These are phyloP conservation scores for Amblyopsis rosae DNA, from an alignment of 2,113 vertebrate species.

Conservation along the genomic window DNA sequence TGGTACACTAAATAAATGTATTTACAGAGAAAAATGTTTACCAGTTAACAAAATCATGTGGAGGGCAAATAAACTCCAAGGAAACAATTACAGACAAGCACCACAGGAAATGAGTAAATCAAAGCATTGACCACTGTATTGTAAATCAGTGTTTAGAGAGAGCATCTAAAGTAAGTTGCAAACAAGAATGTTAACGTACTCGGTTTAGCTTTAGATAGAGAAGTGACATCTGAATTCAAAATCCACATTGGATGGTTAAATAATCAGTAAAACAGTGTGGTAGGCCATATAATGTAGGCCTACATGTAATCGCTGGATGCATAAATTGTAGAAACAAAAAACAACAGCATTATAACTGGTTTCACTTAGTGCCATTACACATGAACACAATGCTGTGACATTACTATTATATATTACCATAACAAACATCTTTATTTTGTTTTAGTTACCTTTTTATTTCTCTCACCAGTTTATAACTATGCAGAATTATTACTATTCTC, in stretches of 20 bases:
- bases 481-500: no score
- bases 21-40: conserved; percentile 33
- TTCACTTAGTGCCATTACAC: no score
- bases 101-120: conserved; percentile 68
- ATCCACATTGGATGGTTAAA: neutral
- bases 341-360: no score
- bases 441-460: no score
- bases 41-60: conserved; percentile 24
- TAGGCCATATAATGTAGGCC: no score
- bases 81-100: conserved; percentile 34
- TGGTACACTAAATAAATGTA: neutral
- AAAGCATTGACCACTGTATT: conserved; percentile 44
- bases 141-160: conserved; percentile 59
- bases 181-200: conserved; percentile 20
- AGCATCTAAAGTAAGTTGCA: conserved; percentile 53
- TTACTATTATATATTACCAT: no score
- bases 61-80: conserved; percentile 20
- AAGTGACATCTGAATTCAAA: conserved; percentile 18
- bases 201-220: conserved; percentile 38
- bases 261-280: no score
- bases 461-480: no score
- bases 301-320: no score
- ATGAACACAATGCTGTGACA: no score
- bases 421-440: no score
- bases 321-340: no score